Conservation (phyloP, 2,113 vertebrate genomes). For the Salvelinus namaycush region DNA sequence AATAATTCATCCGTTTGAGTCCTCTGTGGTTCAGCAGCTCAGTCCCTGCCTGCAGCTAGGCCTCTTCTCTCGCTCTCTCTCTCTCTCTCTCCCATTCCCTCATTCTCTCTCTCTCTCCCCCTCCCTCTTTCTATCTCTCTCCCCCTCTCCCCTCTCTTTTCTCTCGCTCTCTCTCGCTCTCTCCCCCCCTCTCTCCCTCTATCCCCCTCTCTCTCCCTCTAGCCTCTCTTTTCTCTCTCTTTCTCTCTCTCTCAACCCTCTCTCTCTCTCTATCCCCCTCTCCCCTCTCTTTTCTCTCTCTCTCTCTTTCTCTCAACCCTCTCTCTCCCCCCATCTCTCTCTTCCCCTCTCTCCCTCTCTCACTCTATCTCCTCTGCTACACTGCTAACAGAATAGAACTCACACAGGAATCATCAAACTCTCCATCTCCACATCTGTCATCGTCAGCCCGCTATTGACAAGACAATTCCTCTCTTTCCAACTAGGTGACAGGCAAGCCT, state of each 20-base stretch:
- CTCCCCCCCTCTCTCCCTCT: no score
- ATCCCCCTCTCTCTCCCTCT: no score
- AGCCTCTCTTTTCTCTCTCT: neutral
- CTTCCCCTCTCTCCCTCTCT: no score
- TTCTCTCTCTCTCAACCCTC: neutral
- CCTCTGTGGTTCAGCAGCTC: conserved; percentile 17
- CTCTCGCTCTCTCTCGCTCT: neutral
- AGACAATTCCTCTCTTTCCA: neutral
- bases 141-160: no score
- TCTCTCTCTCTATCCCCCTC: neutral
- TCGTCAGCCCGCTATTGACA: neutral
- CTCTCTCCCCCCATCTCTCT: no score
- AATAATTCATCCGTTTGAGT: conserved; percentile 54
- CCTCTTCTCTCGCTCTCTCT: neutral
- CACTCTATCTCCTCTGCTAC: neutral
- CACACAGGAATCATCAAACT: neutral
- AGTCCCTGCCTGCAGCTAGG: conserved; percentile 27
- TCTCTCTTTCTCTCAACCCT: no score
- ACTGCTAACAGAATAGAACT: neutral
- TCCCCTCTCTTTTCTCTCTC: neutral
- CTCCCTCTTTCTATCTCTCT: neutral
- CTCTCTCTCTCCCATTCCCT: neutral
- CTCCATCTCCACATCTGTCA: neutral
- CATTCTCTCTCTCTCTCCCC: no score
- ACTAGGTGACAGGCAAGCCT: neutral